These are phyloP conservation scores for Asarcornis scutulata DNA, from an alignment of 2,113 vertebrate species.

Conservation along the genomic window DNA sequence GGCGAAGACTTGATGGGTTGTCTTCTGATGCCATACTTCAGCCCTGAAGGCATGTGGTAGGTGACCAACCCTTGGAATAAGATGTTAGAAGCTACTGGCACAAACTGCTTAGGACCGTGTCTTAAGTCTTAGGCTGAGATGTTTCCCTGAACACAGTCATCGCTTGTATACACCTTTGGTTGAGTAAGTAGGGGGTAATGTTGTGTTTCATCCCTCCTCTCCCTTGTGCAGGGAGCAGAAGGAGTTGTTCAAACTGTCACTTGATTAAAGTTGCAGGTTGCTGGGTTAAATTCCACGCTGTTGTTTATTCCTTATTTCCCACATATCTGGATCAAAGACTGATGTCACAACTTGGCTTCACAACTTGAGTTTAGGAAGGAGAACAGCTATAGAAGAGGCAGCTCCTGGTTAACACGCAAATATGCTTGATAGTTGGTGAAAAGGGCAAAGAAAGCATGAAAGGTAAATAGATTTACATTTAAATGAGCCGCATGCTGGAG, in stretches of 20 bases:
- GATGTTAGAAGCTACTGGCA: neutral
- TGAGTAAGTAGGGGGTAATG: neutral
- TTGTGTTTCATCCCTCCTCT: neutral
- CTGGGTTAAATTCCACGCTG: neutral
- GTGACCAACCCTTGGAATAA: neutral
- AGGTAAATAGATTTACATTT: constrained; percentile 75
- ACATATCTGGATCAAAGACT: constrained; percentile 44
- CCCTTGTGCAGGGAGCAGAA: neutral
- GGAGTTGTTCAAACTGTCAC: neutral
- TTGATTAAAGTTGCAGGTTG: neutral
- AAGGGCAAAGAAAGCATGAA: constrained; percentile 73
- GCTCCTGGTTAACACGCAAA: constrained; percentile 68
- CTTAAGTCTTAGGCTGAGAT: neutral
- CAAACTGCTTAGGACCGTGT: neutral
- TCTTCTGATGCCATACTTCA: neutral
- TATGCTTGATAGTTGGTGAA: constrained; percentile 69
- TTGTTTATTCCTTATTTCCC: neutral
- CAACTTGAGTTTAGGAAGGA: constrained; percentile 27
- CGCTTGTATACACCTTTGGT: neutral
- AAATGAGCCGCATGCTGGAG: constrained; percentile 51
- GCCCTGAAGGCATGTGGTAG: neutral
- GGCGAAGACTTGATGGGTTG: neutral
- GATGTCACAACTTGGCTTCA: constrained; percentile 34
- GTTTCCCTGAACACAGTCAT: neutral
- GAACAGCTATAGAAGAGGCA: constrained; percentile 49